Evolutionary conservation across 2,113 vertebrate species (phyloP), one percentile per base, ranked within the genome.

Genomic region (Vulpes vulpes): DNA sequence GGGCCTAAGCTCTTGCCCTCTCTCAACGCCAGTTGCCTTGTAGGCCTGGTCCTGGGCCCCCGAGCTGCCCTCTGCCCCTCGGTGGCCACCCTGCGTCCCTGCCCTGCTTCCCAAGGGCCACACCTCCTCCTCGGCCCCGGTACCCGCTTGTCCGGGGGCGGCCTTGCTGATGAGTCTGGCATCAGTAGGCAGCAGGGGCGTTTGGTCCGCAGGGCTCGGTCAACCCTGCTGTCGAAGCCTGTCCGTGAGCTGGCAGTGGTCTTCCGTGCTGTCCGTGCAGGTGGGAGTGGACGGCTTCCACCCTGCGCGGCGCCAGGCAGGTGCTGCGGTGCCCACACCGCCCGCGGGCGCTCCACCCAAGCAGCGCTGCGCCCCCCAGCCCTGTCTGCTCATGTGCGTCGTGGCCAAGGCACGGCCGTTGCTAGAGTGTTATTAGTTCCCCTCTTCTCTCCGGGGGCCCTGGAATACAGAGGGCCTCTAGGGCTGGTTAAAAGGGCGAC

Each of bases 221-320:
- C 98, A 98, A 98, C 98, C 97, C 74, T 98, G 95, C 98, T 74
- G 93, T 94, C 97, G 98, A 98, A 98, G 97, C 96, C 94, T 97
- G 96, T 98, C 96, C 86, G 96, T 96, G 98, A 98, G 97, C 85
- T 97, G 97, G 95, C 98, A 98, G 98, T 98, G 98, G 98, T 98
- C 98, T 98, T 98, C 97, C 97, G 94, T 82, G 97, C 98, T 83
- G 51, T 57, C 69, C 30, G 81, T 35, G 60, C 95, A 59, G 98
- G 98, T 95, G 97, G 97, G 97, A 98, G 97, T 97, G 91, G 98
- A 98, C 43, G 43, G 43, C 43, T 43, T 43, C 43, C 43, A 43
- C 43, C 43, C 43, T 43, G 43, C 43, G 43, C 43, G 6, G 43
- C 1, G 43, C 43, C 43, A 43, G 43, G 43, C 43, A 43, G 6